Evolutionary conservation across 2,113 vertebrate species (phyloP), one percentile per base, ranked within the genome.

Genomic region (Mixornis gularis): DNA sequence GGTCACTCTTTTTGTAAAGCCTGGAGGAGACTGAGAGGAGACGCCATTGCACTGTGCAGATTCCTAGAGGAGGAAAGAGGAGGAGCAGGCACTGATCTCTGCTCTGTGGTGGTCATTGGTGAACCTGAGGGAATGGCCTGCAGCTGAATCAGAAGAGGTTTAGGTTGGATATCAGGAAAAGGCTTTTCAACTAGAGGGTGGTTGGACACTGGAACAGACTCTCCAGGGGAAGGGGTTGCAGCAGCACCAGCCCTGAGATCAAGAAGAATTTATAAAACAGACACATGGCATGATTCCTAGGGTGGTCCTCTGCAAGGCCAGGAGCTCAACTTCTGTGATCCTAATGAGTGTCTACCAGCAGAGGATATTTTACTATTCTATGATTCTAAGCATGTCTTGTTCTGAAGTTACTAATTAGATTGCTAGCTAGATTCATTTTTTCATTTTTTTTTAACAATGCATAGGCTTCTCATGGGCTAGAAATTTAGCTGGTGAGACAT

Each of bases 251-350:
- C 9, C 30, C 6, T 10, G 18, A 53, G 29, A 17, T 63, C 40
- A 41, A 56, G 20, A 55, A 70, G 8, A 34, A 30, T 78, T 14
- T 34, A n/a, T 40, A 36, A 48, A 63, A 55, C 7, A 26, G 38
- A 8, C 7, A 18, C 2, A 12, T 2, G 2, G 3, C 48, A 6
- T 48, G 30, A 63, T 41, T 71, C 25, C 17, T 30, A 14, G 7
- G 6, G 11, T 70, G 24, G 13, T 34, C 6, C 8, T 78, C 34
- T 55, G 13, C 48, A 44, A 52, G 48, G 8, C 20, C 10, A 34
- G 48, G 13, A 53, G 8, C 29, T 78, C 1, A 0, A 5, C 25
- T 25, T 60, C 48, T 34, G 6, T 0, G 1, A 30, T 48, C 29
- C 34, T 48, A 34, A 7, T 30, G 29, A 29, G 10, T 62, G 4